Evolutionary conservation across 2,797 vertebrate genomes (phyloP).

Genomic region (Sternotherus odoratus): DNA sequence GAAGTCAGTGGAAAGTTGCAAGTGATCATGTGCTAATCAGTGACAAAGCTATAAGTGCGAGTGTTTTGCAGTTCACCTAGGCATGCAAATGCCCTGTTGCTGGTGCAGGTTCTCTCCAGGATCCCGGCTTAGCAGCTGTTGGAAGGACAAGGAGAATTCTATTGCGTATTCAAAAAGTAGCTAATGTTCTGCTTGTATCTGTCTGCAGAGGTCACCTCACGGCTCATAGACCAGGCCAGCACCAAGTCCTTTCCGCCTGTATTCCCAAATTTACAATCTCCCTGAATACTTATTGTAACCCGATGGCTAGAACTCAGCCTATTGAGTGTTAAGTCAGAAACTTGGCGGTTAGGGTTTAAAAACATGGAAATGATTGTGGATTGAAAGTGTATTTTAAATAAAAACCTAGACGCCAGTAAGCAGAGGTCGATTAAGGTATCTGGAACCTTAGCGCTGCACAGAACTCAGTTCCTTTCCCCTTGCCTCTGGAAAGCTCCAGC

Average conservation of each 20-base stretch:
- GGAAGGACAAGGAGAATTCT: background rate
- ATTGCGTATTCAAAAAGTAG: background rate
- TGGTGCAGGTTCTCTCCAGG: background rate
- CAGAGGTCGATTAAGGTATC: background rate
- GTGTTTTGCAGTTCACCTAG: background rate
- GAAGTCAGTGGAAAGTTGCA: background rate
- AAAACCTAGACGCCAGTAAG: background rate
- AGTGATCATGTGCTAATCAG: background rate
- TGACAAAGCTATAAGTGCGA: background rate
- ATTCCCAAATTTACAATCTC: too few species aligned
- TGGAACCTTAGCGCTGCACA: background rate
- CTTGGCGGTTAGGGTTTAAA: background rate
- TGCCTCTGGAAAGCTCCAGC: background rate
- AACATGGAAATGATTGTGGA: background rate
- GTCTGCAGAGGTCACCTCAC: background rate
- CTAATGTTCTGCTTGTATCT: background rate
- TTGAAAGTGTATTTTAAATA: background rate
- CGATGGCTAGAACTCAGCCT: background rate
- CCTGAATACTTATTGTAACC: background rate
- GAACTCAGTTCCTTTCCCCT: background rate
- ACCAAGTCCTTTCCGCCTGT: too few species aligned
- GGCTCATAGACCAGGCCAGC: rapidly evolving
- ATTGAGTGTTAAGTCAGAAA: background rate
- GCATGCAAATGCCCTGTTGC: background rate
- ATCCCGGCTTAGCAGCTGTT: background rate